These are phyloP conservation scores for Leucoptera coffeella DNA, from an alignment of 2,888 invertebrate species.

Conservation along the genomic window DNA sequence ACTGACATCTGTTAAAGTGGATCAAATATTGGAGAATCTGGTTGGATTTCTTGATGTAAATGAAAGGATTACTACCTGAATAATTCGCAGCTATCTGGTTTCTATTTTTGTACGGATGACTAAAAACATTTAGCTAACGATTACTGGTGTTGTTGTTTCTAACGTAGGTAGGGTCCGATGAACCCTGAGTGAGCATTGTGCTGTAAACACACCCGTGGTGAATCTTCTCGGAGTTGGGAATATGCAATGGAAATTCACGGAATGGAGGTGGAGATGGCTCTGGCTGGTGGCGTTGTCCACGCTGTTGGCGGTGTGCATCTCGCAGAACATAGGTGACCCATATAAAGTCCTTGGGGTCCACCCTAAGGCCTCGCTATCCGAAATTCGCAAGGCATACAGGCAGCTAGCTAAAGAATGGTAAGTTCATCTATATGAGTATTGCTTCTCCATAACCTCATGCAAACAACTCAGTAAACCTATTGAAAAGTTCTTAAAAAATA, in stretches of 20 bases:
- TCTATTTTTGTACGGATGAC: constrained; percentile 48
- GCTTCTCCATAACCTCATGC: not conserved
- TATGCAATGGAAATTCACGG: constrained; percentile 41
- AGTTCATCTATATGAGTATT: constrained; percentile 10
- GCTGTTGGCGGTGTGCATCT: constrained; percentile 16
- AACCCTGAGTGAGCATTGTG: too few species aligned
- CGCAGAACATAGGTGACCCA: constrained; percentile 65
- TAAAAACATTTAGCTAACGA: too few species aligned
- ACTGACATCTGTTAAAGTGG: too few species aligned
- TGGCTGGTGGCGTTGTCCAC: constrained; percentile 19
- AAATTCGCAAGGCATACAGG: constrained; percentile 86
- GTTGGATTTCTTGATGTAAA: too few species aligned
- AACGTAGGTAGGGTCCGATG: too few species aligned
- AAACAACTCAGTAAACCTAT: too few species aligned
- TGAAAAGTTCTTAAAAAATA: too few species aligned
- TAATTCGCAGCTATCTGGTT: constrained; percentile 24
- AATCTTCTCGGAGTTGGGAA: too few species aligned
- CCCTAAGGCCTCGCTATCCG: constrained; percentile 66
- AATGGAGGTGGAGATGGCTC: constrained; percentile 28
- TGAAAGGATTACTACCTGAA: too few species aligned
- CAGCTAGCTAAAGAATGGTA: constrained; percentile 88
- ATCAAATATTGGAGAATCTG: too few species aligned
- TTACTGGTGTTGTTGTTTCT: too few species aligned
- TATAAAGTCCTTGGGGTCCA: constrained; percentile 78
- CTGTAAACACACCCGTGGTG: too few species aligned